A percentile compares a stretch with the other conserved stretches of the same genome.
phyloP scores from a whole-genome alignment of 2,797 vertebrate genomes.

The Trachurus trachurus region DNA sequence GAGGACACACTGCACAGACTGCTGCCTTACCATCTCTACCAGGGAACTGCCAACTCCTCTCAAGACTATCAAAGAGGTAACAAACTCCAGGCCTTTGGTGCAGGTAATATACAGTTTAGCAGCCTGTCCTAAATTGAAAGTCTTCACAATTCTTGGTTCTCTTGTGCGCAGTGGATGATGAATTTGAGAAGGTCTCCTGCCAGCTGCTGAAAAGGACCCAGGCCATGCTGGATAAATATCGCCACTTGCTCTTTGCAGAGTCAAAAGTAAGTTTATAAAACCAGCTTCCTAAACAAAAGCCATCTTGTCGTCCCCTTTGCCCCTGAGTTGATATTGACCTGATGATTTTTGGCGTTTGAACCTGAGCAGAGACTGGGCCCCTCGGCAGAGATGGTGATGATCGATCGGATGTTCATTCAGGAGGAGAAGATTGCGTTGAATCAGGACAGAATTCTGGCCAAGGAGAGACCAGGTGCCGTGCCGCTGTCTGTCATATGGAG shows the following conservation, averaged over 20 bases:
- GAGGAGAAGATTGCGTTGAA: slow-evolving; percentile 93
- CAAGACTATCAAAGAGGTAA: slow-evolving; percentile 91
- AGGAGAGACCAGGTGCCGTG: slow-evolving; percentile 92
- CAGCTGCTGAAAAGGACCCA: slow-evolving; percentile 94
- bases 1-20: slow-evolving; percentile 91
- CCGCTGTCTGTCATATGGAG: not conserved
- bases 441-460: slow-evolving; percentile 91
- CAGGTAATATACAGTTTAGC: not conserved
- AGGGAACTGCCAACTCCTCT: slow-evolving; percentile 91
- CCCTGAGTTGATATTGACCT: slow-evolving; percentile 61
- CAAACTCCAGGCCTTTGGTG: too few relatives aligned
- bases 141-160: slow-evolving; percentile 9
- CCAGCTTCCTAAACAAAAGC: not conserved
- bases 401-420: slow-evolving; percentile 97
- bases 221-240: slow-evolving; percentile 97
- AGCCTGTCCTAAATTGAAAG: too few relatives aligned
- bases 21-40: slow-evolving; percentile 96
- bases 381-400: slow-evolving; percentile 98
- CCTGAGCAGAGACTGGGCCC: slow-evolving; percentile 92
- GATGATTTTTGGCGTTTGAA: slow-evolving; percentile 57
- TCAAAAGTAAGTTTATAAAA: slow-evolving; percentile 89
- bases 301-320: not conserved
- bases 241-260: slow-evolving; percentile 93
- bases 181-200: slow-evolving; percentile 94
- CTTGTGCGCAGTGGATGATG: slow-evolving; percentile 90